Conservation (phyloP, 2,113 vertebrate genomes). For the Arothron firmamentum region DNA sequence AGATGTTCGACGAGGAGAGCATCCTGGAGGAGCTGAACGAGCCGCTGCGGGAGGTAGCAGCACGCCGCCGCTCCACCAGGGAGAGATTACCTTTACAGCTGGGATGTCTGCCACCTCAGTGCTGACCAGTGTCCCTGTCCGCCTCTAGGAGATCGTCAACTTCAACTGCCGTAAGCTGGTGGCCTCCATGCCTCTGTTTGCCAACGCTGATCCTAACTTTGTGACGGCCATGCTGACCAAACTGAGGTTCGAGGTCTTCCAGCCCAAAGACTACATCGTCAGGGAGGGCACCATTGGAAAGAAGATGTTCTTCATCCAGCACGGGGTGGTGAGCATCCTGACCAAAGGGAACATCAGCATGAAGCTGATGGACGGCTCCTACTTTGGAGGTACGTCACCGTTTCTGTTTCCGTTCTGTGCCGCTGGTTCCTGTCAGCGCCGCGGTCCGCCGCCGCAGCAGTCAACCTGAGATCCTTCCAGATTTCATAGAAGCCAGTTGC, state of each 20-base stretch:
- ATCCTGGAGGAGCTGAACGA: slow-evolving; percentile 95
- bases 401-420: not conserved
- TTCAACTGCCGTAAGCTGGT: slow-evolving; percentile 98
- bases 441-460: too few species aligned
- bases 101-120: too few species aligned
- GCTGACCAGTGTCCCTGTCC: not conserved
- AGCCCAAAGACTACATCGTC: slow-evolving; percentile 91
- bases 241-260: slow-evolving; percentile 95
- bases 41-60: slow-evolving; percentile 86
- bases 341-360: slow-evolving; percentile 88
- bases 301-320: slow-evolving; percentile 99
- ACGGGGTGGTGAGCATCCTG: slow-evolving; percentile 84
- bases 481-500: not conserved
- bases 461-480: too few species aligned
- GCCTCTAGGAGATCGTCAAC: slow-evolving; percentile 88
- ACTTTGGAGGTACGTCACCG: slow-evolving; percentile 86
- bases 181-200: slow-evolving; percentile 95
- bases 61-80: not conserved
- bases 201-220: slow-evolving; percentile 96
- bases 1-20: slow-evolving; percentile 99
- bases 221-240: slow-evolving; percentile 98
- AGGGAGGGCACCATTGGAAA: slow-evolving; percentile 94
- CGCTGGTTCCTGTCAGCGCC: too few species aligned
- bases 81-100: too few species aligned
- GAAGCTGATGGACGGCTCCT: slow-evolving; percentile 94